phyloP scores from a whole-genome alignment of 2,888 invertebrate genomes.

The Drosophila silvestris region DNA sequence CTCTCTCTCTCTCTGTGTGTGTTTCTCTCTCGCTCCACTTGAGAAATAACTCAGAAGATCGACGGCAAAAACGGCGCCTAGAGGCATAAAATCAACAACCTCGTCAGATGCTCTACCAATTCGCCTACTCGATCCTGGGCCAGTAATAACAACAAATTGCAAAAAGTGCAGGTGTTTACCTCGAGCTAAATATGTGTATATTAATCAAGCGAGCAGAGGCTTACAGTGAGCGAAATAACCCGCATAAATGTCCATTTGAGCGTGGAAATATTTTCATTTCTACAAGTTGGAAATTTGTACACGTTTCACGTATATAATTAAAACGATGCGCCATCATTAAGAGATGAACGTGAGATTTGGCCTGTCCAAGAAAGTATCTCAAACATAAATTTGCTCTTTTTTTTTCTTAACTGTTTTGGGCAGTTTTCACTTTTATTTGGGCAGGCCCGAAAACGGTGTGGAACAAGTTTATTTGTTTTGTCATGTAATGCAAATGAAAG shows the following conservation, averaged over 20 bases:
- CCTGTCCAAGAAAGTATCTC: constrained; percentile 46
- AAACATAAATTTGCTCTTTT: constrained; percentile 12
- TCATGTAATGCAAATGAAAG: constrained; percentile 72
- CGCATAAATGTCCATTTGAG: constrained; percentile 20
- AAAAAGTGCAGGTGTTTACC: constrained; percentile 83
- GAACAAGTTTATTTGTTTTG: constrained; percentile 61
- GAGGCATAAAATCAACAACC: constrained; percentile 27
- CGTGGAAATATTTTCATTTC: constrained; percentile 21
- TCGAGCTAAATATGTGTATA: constrained; percentile 38
- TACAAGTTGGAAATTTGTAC: constrained; percentile 47
- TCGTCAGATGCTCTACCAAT: constrained; percentile 27
- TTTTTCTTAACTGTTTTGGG: constrained; percentile 3
- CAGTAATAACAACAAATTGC: constrained; percentile 75
- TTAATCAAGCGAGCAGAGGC: constrained; percentile 32
- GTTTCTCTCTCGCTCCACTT: constrained; percentile 43
- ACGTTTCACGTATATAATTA: constrained; percentile 66
- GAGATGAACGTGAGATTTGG: constrained; percentile 78
- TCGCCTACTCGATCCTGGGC: constrained; percentile 18
- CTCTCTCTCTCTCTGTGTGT: not conserved
- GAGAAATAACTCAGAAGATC: constrained; percentile 61
- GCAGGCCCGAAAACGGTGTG: constrained; percentile 20
- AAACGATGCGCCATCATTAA: constrained; percentile 72
- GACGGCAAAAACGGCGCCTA: constrained; percentile 56
- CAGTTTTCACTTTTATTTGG: constrained; percentile 76
- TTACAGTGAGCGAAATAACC: constrained; percentile 9